Conservation (phyloP, 37 sponge, comb jelly and placozoan genomes). For the Haliclona indistincta region DNA sequence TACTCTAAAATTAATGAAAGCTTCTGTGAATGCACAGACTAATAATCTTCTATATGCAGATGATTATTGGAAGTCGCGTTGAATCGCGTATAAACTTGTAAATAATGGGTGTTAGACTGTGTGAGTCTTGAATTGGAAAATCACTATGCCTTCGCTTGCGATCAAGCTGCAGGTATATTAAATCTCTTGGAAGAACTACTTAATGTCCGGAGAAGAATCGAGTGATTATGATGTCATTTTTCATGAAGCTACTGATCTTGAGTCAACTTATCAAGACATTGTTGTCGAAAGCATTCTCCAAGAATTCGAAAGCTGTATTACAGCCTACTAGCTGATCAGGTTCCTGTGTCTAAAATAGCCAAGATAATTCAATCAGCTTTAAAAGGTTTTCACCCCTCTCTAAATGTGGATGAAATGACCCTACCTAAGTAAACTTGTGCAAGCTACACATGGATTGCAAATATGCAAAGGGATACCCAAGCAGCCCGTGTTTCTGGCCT, state of each 20-base stretch:
- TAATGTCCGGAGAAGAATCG: conserved; percentile 4
- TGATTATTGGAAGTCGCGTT: too few relatives aligned
- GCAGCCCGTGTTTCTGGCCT: conserved; percentile 25
- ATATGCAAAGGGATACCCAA: conserved; percentile 29
- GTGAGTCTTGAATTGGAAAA: too few relatives aligned
- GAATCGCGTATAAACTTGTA: too few relatives aligned
- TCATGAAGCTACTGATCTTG: not conserved
- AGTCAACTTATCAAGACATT: conserved; percentile 17
- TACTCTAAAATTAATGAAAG: too few relatives aligned
- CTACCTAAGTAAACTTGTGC: conserved; percentile 32
- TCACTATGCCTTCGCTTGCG: too few relatives aligned
- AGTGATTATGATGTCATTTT: not conserved
- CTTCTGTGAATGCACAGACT: too few relatives aligned
- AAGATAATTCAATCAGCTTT: conserved; percentile 20
- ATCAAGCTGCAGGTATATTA: too few relatives aligned
- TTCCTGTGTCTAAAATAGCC: conserved; percentile 24
- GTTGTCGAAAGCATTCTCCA: conserved; percentile 21
- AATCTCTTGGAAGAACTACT: too few relatives aligned
- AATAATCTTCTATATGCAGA: too few relatives aligned
- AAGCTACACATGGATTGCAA: conserved; percentile 16
- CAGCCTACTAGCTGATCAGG: conserved; percentile 20
- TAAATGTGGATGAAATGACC: conserved; percentile 11
- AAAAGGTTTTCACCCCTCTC: conserved; percentile 16
- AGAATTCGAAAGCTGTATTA: conserved; percentile 28
- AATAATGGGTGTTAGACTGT: too few relatives aligned